These are phyloP conservation scores for Coregonus clupeaformis DNA, from an alignment of 2,113 vertebrate species.

Conservation along the genomic window DNA sequence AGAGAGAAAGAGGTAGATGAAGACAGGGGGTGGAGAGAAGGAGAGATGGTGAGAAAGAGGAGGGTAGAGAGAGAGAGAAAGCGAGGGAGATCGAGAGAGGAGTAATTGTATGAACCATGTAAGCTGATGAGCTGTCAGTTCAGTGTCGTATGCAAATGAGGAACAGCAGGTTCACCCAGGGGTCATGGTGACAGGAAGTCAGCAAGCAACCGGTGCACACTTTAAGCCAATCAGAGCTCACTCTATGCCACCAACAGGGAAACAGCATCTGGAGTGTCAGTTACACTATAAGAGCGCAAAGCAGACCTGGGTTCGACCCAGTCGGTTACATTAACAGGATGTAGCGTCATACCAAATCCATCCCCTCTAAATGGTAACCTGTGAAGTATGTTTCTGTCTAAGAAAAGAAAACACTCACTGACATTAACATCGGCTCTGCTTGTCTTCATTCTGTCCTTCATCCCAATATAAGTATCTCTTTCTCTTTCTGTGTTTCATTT, in stretches of 20 bases:
- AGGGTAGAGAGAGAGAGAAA: conserved; percentile 10
- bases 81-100: not conserved
- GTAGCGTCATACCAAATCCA: not conserved
- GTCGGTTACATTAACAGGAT: conserved; percentile 34
- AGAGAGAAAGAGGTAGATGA: not conserved
- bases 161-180: conserved; percentile 58
- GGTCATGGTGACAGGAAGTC: conserved; percentile 65
- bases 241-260: conserved; percentile 35
- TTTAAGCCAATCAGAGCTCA: conserved; percentile 39
- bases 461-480: conserved; percentile 11
- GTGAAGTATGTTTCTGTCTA: not conserved
- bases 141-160: conserved; percentile 61
- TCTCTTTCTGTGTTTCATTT: not conserved
- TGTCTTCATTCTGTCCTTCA: conserved; percentile 15
- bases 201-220: conserved; percentile 14
- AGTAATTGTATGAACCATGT: conserved; percentile 31
- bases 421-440: conserved; percentile 15
- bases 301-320: conserved; percentile 14
- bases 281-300: not conserved
- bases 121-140: conserved; percentile 63
- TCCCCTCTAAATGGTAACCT: too few relatives aligned
- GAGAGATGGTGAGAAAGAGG: not conserved
- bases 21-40: not conserved
- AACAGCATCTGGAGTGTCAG: conserved; percentile 12
- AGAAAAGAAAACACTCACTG: not conserved